A percentile compares a stretch with the other conserved stretches of the same genome.
Evolutionary conservation across 2,888 invertebrate species (phyloP).

Genomic region (Macaria liturata): DNA sequence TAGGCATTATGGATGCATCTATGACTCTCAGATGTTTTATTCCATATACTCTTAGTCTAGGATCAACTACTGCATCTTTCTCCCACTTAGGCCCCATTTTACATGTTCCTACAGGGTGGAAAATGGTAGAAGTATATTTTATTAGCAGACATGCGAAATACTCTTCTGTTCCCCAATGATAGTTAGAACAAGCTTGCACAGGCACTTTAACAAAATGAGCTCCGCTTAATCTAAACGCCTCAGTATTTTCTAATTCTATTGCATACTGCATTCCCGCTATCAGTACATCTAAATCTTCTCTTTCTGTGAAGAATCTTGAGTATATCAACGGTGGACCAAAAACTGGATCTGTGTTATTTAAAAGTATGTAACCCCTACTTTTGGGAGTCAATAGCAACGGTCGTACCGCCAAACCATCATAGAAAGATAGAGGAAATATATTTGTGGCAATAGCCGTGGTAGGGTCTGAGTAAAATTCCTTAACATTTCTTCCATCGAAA

Average conservation of each 20-base stretch:
- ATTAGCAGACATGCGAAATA: slow-evolving; percentile 87
- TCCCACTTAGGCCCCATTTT: slow-evolving; percentile 88
- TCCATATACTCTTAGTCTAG: slow-evolving; percentile 84
- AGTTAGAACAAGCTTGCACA: slow-evolving; percentile 82
- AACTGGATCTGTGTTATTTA: slow-evolving; percentile 88
- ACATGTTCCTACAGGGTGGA: slow-evolving; percentile 87
- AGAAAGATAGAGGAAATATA: slow-evolving; percentile 84
- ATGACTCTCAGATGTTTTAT: slow-evolving; percentile 85
- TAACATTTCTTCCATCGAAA: slow-evolving; percentile 83
- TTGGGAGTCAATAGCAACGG: slow-evolving; percentile 85
- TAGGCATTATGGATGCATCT: slow-evolving; percentile 87
- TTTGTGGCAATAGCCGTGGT: slow-evolving; percentile 70
- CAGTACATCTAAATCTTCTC: slow-evolving; percentile 84
- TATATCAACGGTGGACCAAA: slow-evolving; percentile 89
- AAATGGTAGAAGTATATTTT: slow-evolving; percentile 88
- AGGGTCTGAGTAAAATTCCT: slow-evolving; percentile 84
- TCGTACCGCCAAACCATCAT: slow-evolving; percentile 83
- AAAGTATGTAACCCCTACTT: slow-evolving; percentile 84
- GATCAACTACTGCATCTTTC: slow-evolving; percentile 85
- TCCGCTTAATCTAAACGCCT: slow-evolving; percentile 82
- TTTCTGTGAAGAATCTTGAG: slow-evolving; percentile 86
- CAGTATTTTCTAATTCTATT: slow-evolving; percentile 82
- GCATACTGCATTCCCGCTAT: slow-evolving; percentile 84
- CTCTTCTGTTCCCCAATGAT: slow-evolving; percentile 84
- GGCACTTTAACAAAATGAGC: slow-evolving; percentile 81